Evolutionary conservation across 1,140 invertebrate species (phyloP).

Genomic region (Stegodyphus dumicola): DNA sequence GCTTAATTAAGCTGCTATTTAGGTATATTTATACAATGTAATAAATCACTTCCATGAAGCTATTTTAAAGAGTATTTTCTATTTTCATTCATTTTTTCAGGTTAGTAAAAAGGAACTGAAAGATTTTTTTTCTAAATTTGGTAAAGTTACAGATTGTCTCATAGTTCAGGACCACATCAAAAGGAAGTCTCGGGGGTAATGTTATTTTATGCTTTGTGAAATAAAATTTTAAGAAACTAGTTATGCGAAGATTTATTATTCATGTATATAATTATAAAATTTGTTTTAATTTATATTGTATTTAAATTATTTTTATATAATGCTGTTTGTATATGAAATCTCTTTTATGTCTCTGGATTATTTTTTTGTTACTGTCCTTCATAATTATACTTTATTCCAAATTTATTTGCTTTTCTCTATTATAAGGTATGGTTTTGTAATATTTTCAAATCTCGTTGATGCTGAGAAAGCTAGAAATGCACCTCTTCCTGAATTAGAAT

Average conservation of each 20-base stretch:
- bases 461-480: constrained; percentile 56
- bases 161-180: constrained; percentile 61
- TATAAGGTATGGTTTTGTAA: constrained; percentile 59
- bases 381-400: background rate
- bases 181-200: constrained; percentile 51
- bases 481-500: constrained; percentile 17
- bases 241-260: no score
- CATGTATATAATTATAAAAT: background rate
- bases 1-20: no score
- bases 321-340: background rate
- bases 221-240: background rate
- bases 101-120: constrained; percentile 54
- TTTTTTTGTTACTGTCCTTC: no score
- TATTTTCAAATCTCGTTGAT: constrained; percentile 51
- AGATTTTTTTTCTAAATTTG: constrained; percentile 59
- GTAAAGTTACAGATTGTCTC: constrained; percentile 49
- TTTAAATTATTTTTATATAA: no score
- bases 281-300: background rate
- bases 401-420: background rate
- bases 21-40: no score
- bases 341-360: no score
- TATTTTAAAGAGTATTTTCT: background rate
- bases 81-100: constrained; percentile 4
- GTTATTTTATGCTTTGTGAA: background rate
- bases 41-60: no score